Percentiles rank a stretch among this genome's conserved stretches.
Conservation (phyloP, 2,113 vertebrate genomes). For the Marmota flaviventris region DNA sequence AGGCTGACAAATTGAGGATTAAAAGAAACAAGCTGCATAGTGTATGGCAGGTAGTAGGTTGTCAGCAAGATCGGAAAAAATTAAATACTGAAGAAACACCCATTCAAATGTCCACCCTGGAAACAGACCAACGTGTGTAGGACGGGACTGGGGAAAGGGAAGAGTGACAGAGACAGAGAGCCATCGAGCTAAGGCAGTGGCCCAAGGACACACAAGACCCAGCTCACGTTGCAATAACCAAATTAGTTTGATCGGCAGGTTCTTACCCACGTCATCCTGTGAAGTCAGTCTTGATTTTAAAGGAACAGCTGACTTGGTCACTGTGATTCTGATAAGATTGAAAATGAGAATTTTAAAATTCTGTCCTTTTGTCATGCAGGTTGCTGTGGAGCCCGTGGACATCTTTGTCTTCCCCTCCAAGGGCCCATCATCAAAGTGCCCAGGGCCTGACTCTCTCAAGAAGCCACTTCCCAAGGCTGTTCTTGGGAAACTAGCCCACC, state of each 20-base stretch:
- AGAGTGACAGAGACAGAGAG: no score
- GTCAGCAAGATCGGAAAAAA: background rate
- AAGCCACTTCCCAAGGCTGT: accelerated
- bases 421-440: accelerated
- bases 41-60: background rate
- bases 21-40: background rate
- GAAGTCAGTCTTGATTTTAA: slow-evolving; percentile 11
- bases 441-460: accelerated
- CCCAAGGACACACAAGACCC: accelerated
- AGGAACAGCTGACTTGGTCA: background rate
- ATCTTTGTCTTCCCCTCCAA: background rate
- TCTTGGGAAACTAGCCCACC: no score
- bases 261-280: background rate
- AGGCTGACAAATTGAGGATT: background rate
- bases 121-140: background rate
- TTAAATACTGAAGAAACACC: no score
- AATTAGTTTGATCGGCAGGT: background rate
- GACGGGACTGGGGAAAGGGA: background rate
- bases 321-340: background rate
- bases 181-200: accelerated
- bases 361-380: background rate
- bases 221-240: background rate
- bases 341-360: background rate
- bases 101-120: background rate
- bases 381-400: accelerated